Evolutionary conservation across 2,113 vertebrate species (phyloP).

Genomic region (Odontesthes bonariensis): DNA sequence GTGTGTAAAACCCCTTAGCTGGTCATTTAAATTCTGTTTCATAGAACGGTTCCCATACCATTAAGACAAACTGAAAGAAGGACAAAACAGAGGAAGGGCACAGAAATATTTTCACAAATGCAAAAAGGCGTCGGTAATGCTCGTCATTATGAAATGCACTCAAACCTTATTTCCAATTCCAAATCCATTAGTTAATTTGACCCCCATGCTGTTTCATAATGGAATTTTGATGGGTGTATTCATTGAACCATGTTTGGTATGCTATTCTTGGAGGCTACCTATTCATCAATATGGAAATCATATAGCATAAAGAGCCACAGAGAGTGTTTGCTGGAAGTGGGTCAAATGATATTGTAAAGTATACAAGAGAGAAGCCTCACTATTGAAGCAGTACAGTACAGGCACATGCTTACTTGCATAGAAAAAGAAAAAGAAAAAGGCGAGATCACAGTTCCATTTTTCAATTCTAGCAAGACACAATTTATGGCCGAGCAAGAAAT

Average conservation of each 20-base stretch:
- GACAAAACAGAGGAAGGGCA: slow-evolving; percentile 24
- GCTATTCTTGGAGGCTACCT: slow-evolving; percentile 36
- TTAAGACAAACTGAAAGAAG: slow-evolving; percentile 48
- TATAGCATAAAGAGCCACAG: slow-evolving; percentile 38
- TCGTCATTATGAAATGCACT: slow-evolving; percentile 46
- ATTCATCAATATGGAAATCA: slow-evolving; percentile 67
- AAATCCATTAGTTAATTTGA: slow-evolving; percentile 60
- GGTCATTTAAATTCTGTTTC: slow-evolving; percentile 38
- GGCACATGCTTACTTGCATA: slow-evolving; percentile 62
- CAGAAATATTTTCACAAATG: slow-evolving; percentile 37
- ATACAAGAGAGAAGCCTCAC: slow-evolving; percentile 43
- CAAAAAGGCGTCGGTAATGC: slow-evolving; percentile 51
- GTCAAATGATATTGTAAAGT: slow-evolving; percentile 70
- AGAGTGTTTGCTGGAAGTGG: slow-evolving; percentile 60
- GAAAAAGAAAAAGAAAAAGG: slow-evolving; percentile 66
- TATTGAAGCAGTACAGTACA: slow-evolving; percentile 42
- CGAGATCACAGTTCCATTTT: slow-evolving; percentile 64
- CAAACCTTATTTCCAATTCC: slow-evolving; percentile 51
- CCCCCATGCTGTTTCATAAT: slow-evolving; percentile 47
- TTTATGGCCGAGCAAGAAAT: slow-evolving; percentile 69
- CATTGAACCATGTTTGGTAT: slow-evolving; percentile 52
- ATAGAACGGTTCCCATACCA: slow-evolving; percentile 34
- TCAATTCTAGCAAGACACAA: slow-evolving; percentile 64
- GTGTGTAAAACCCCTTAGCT: slow-evolving; percentile 28
- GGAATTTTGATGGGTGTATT: slow-evolving; percentile 59